Conservation (phyloP, 1,140 invertebrate genomes). For the Drosophila mojavensis region DNA sequence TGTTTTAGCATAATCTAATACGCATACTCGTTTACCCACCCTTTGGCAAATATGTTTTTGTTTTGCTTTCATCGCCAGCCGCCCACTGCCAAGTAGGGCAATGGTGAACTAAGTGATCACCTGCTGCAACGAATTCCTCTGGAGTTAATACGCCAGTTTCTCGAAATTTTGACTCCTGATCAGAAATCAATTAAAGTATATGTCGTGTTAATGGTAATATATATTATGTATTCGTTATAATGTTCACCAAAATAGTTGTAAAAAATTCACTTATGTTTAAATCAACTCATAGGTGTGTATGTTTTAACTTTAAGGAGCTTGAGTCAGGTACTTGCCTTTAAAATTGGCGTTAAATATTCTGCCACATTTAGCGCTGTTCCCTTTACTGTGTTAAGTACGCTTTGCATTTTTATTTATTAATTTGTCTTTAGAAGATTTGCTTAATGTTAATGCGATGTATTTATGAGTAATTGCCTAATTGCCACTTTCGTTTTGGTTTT, state of each 20-base stretch:
- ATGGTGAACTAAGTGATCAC: slow-evolving; percentile 99
- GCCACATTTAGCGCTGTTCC: slow-evolving; percentile 97
- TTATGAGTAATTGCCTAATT: slow-evolving; percentile 40
- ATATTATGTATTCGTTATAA: too few species aligned
- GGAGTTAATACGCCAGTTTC: slow-evolving; percentile 99
- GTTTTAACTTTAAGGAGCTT: slow-evolving; percentile 12
- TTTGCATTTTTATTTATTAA: slow-evolving; percentile 90
- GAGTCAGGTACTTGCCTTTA: slow-evolving; percentile 89
- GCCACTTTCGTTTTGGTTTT: slow-evolving; percentile 30
- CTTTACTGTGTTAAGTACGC: slow-evolving; percentile 97
- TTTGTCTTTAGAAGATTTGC: slow-evolving; percentile 31
- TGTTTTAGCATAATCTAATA: neutral
- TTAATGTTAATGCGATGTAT: slow-evolving; percentile 23
- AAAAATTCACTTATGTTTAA: too few species aligned
- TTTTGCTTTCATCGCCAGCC: slow-evolving; percentile 93
- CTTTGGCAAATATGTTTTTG: slow-evolving; percentile 94
- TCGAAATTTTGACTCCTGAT: slow-evolving; percentile 98
- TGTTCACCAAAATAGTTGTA: too few species aligned
- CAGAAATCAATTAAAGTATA: neutral
- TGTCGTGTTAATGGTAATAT: too few species aligned
- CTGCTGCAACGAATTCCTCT: slow-evolving; percentile 97
- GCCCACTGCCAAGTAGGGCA: slow-evolving; percentile 99
- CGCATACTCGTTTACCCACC: slow-evolving; percentile 44
- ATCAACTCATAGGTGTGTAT: neutral
- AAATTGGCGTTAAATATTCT: slow-evolving; percentile 97